phyloP scores from a whole-genome alignment of 2,888 invertebrate species.

The Chesias legatella region DNA sequence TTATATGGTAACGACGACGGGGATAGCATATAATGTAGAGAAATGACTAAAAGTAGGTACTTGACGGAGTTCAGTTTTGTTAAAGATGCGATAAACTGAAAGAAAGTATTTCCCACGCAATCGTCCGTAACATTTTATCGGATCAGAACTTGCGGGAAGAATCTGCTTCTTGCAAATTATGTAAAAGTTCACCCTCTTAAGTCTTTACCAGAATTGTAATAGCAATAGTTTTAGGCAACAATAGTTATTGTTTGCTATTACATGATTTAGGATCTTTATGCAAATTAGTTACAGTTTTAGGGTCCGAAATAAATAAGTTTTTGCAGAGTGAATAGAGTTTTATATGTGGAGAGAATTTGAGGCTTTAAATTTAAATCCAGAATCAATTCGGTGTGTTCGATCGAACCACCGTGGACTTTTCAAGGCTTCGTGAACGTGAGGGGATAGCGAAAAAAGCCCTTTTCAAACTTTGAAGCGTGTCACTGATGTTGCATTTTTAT shows the following conservation, averaged over 20 bases:
- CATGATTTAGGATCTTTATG: slow-evolving; percentile 7
- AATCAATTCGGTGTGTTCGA: slow-evolving; percentile 35
- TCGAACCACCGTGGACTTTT: slow-evolving; percentile 53
- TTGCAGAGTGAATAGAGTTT: no score
- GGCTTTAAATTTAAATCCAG: slow-evolving; percentile 40
- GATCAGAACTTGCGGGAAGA: slow-evolving; percentile 49
- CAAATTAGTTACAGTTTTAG: neutral
- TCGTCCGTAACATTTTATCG: slow-evolving; percentile 58
- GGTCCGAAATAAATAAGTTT: no score
- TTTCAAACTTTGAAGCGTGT: slow-evolving; percentile 58
- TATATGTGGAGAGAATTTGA: slow-evolving; percentile 23
- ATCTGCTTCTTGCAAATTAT: slow-evolving; percentile 39
- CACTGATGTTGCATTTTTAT: no score
- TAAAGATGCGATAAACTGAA: slow-evolving; percentile 49
- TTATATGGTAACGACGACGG: no score
- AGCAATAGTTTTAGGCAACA: slow-evolving; percentile 9
- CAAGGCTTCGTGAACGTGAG: slow-evolving; percentile 54
- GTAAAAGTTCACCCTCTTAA: slow-evolving; percentile 36
- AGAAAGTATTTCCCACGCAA: slow-evolving; percentile 56
- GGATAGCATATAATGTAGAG: no score
- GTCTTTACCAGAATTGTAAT: slow-evolving; percentile 21
- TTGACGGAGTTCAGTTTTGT: slow-evolving; percentile 38
- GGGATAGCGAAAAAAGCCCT: slow-evolving; percentile 37
- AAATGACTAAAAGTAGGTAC: slow-evolving; percentile 22
- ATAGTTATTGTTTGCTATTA: slow-evolving; percentile 9